Evolutionary conservation across 2,888 invertebrate genomes (phyloP).

Genomic region (Drosophila algonquin): DNA sequence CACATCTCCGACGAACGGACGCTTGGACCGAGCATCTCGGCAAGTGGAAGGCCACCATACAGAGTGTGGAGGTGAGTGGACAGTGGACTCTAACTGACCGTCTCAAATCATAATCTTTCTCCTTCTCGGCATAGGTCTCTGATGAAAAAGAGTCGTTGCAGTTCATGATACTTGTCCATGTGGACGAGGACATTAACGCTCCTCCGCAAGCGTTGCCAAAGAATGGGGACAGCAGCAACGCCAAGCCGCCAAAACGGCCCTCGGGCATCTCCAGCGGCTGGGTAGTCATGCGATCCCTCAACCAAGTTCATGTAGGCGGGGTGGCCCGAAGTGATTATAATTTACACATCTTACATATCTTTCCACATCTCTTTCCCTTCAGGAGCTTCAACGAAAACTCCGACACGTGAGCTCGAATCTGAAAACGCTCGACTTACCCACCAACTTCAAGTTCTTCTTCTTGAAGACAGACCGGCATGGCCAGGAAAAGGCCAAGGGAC

Average conservation of each 20-base stretch:
- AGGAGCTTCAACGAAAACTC: slow-evolving; percentile 93
- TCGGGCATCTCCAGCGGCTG: slow-evolving; percentile 87
- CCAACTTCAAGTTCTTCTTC: slow-evolving; percentile 92
- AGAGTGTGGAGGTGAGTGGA: slow-evolving; percentile 89
- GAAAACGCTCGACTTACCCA: slow-evolving; percentile 92
- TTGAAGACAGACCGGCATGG: slow-evolving; percentile 92
- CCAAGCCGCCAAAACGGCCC: slow-evolving; percentile 80
- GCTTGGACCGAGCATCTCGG: slow-evolving; percentile 96
- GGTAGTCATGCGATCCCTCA: slow-evolving; percentile 87
- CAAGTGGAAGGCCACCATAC: slow-evolving; percentile 93
- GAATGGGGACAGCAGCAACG: slow-evolving; percentile 78
- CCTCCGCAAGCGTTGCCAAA: slow-evolving; percentile 50
- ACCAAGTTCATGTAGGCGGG: slow-evolving; percentile 86
- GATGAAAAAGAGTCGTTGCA: slow-evolving; percentile 86
- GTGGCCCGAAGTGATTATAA: neutral
- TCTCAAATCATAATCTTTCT: neutral
- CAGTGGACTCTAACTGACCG: neutral
- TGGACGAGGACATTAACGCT: slow-evolving; percentile 85
- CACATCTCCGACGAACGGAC: slow-evolving; percentile 93
- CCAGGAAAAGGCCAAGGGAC: slow-evolving; percentile 91
- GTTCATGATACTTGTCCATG: slow-evolving; percentile 92
- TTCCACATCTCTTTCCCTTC: slow-evolving; percentile 78
- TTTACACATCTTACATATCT: too few species aligned
- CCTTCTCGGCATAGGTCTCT: slow-evolving; percentile 70
- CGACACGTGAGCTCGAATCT: slow-evolving; percentile 92